Percentiles rank a stretch among this genome's conserved stretches.
Conservation (phyloP, 1,140 invertebrate genomes). For the Lepidostoma basale region DNA sequence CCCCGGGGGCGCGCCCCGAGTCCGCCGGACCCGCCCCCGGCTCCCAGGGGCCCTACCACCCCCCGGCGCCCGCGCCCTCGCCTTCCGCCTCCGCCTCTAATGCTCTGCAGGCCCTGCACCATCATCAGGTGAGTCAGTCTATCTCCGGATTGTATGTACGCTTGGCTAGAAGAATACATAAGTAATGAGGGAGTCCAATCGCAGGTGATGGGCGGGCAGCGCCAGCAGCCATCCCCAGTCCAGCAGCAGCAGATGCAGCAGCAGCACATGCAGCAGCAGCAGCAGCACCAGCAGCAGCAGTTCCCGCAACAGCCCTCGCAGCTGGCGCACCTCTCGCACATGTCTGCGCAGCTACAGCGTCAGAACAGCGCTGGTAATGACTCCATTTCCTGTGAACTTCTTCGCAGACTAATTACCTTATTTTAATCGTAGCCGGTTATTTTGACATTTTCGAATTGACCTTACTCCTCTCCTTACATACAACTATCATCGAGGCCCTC, state of each 20-base stretch:
- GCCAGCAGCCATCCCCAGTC: slow-evolving; percentile 35
- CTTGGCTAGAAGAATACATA: no score
- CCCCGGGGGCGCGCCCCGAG: slow-evolving; percentile 58
- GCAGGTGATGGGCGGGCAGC: slow-evolving; percentile 41
- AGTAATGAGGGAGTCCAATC: no score
- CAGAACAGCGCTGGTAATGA: slow-evolving; percentile 37
- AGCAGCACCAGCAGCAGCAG: slow-evolving; percentile 38
- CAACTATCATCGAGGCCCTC: no score
- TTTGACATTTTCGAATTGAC: no score
- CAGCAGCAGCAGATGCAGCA: slow-evolving; percentile 44
- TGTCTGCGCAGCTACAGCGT: slow-evolving; percentile 36
- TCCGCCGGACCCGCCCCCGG: slow-evolving; percentile 45
- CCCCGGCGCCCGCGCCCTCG: slow-evolving; percentile 49
- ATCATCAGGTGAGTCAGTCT: slow-evolving; percentile 54
- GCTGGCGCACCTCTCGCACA: slow-evolving; percentile 38
- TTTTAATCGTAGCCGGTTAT: no score
- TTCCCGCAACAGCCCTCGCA: slow-evolving; percentile 31
- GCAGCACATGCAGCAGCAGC: slow-evolving; percentile 41
- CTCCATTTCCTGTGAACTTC: neutral
- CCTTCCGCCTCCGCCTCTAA: slow-evolving; percentile 48
- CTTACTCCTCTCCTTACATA: no score
- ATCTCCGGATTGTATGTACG: no score
- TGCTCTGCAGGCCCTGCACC: slow-evolving; percentile 56
- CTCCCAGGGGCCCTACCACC: slow-evolving; percentile 49
- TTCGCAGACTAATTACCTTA: no score